phyloP scores from a whole-genome alignment of 2,888 invertebrate species.

The Apomyelois bistriatella region DNA sequence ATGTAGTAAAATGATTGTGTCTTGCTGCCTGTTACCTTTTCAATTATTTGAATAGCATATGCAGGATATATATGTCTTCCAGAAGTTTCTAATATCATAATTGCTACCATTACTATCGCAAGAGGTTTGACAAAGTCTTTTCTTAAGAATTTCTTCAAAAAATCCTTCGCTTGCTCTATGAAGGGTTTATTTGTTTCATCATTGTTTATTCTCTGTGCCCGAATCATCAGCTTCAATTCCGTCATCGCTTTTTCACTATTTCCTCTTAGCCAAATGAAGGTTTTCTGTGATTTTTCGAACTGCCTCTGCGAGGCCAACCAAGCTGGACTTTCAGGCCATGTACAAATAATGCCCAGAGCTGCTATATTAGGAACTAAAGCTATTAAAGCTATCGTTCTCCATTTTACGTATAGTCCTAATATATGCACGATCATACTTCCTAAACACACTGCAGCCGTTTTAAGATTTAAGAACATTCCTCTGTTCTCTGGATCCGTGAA shows the following conservation, averaged over 20 bases:
- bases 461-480: slow-evolving; percentile 44
- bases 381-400: slow-evolving; percentile 37
- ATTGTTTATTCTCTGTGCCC: slow-evolving; percentile 30
- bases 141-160: slow-evolving; percentile 27
- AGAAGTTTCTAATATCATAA: slow-evolving; percentile 35
- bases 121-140: slow-evolving; percentile 38
- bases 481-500: slow-evolving; percentile 42
- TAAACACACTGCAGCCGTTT: slow-evolving; percentile 35
- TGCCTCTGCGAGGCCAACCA: slow-evolving; percentile 74
- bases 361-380: slow-evolving; percentile 28
- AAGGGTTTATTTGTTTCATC: background rate
- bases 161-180: slow-evolving; percentile 4
- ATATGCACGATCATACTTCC: slow-evolving; percentile 37
- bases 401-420: slow-evolving; percentile 32
- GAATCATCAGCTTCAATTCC: slow-evolving; percentile 36
- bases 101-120: slow-evolving; percentile 30
- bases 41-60: slow-evolving; percentile 38
- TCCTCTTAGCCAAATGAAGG: slow-evolving; percentile 76
- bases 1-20: slow-evolving; percentile 38
- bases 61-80: slow-evolving; percentile 46
- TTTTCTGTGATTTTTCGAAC: slow-evolving; percentile 61
- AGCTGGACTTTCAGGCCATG: slow-evolving; percentile 80
- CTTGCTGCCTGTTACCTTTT: slow-evolving; percentile 33
- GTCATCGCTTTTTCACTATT: slow-evolving; percentile 26
- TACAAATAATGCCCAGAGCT: slow-evolving; percentile 42